Evolutionary conservation across 2,113 vertebrate genomes (phyloP).

Genomic region (Piprites chloris): DNA sequence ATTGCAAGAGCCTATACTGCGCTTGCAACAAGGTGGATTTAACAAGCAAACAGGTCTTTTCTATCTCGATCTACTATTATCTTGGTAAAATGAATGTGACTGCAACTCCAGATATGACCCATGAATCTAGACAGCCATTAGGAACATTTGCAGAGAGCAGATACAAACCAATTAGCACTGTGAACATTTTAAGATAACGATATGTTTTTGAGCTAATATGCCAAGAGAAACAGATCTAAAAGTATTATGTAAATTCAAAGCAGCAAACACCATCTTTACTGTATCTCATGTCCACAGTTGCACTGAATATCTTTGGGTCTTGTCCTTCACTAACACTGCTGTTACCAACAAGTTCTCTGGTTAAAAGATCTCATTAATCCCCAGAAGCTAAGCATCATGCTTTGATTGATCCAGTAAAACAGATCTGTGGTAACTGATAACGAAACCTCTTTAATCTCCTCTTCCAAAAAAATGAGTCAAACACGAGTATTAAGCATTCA

Average conservation of each 20-base stretch:
- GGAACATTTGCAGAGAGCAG: not conserved
- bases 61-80: not conserved
- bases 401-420: conserved; percentile 40
- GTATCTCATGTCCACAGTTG: not conserved
- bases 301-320: not conserved
- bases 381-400: conserved; percentile 31
- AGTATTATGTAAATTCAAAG: not conserved
- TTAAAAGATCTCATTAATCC: conserved; percentile 50
- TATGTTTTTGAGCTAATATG: not conserved
- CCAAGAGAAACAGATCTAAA: not conserved
- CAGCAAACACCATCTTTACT: not conserved
- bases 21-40: not conserved
- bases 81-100: not conserved
- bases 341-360: not conserved
- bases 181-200: not conserved
- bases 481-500: not conserved
- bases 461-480: conserved; percentile 15
- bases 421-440: conserved; percentile 34
- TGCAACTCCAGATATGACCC: not conserved
- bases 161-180: conserved; percentile 9
- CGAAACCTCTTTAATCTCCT: conserved; percentile 52
- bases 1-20: not conserved
- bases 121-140: not conserved
- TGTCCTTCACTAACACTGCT: not conserved
- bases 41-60: not conserved